Base-by-base conservation (phyloP, 2,888 invertebrate genomes). In the Clusia tigrina region DNA sequence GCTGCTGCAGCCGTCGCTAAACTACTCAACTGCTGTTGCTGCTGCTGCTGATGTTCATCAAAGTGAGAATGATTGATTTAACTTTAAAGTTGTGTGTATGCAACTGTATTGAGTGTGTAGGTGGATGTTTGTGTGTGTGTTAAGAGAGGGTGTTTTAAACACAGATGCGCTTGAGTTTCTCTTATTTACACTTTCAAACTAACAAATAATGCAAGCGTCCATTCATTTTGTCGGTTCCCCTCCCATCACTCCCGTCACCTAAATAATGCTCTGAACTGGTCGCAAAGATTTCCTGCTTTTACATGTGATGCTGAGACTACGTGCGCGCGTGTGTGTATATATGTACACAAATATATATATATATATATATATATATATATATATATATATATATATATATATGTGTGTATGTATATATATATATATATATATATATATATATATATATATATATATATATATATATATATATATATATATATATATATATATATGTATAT, bases 11-110 rank as follows among this genome's bases (percentile, higher is more conserved):
- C 65, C 68, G 70, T 32, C 67, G 63, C 42, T 2, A 2, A 52
- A 20, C 26, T 2, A n/a, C n/a, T n/a, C 6, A 37, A 17, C 62
- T 66, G 63, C 60, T 58, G 56, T 57, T 32, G 76, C 77, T 77
- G 74, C 74, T 78, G 79, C 72, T 78, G 77, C 79, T 78, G 79
- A 79, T 79, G 79, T 79, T 79, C 79, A 79, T 77, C 80, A 79
- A 79, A 79, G 76, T 80, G 79, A 79, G 76, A 80, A 80, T 79
- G 79, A 79, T 79, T 79, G 79, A 79, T 79, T 79, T 80, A 78
- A 79, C 76, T 80, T 80, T 79, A 78, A 79, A 79, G 76, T 76
- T 79, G 67, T 71, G 54, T 66, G 57, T 53, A 18, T 68, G 54
- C 52, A 32, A 17, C 37, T 18, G 32, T 48, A 15, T 20, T 69